Evolutionary conservation across 2,888 invertebrate genomes (phyloP).

Genomic region (Protula sp.): DNA sequence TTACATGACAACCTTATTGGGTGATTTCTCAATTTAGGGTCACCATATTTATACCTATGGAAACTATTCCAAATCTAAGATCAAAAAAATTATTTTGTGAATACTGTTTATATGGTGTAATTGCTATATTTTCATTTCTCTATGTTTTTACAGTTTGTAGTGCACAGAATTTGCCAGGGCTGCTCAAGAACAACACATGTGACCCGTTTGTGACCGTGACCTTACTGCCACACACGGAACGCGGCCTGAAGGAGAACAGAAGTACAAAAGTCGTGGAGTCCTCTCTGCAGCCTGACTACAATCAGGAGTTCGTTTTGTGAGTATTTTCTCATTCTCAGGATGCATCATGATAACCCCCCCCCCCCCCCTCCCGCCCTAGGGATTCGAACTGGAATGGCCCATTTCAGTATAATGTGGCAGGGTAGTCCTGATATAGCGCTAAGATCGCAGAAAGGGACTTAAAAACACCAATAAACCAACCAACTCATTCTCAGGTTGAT

Average conservation of each 20-base stretch:
- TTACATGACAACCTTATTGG: no score
- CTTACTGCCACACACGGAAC: conserved; percentile 34
- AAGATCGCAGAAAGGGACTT: no score
- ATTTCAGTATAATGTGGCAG: no score
- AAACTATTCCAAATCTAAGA: no score
- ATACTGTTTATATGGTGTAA: neutral
- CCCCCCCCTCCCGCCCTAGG: conserved; percentile 27
- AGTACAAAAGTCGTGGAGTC: conserved; percentile 32
- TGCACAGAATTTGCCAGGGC: conserved; percentile 36
- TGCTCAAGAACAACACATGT: conserved; percentile 35
- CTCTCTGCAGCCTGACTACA: conserved; percentile 41
- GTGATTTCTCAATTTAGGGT: no score
- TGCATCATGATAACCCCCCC: neutral
- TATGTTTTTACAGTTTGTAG: conserved; percentile 33
- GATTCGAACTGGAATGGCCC: no score
- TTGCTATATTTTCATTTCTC: no score
- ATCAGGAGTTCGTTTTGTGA: conserved; percentile 43
- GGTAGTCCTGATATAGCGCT: no score
- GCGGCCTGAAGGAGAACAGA: conserved; percentile 26
- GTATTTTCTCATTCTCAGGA: conserved; percentile 14
- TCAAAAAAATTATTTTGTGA: no score
- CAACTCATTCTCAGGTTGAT: no score
- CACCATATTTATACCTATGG: no score
- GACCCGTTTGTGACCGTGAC: conserved; percentile 40
- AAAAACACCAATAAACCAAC: no score